These are phyloP conservation scores for Phylloscopus collybita DNA, from an alignment of 2,797 vertebrate species.

Conservation along the genomic window DNA sequence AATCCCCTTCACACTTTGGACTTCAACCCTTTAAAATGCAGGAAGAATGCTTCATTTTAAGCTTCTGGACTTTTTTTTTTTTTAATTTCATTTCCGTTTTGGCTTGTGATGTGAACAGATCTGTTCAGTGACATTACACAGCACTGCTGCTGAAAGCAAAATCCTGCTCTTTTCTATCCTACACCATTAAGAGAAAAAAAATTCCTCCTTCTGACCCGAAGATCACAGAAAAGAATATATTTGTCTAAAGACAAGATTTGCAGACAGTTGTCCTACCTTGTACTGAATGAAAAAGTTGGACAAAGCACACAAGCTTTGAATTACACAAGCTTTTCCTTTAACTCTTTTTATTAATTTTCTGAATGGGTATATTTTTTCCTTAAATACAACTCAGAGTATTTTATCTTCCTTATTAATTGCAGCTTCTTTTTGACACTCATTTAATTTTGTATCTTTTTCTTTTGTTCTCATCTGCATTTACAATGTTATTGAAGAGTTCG, in stretches of 20 bases:
- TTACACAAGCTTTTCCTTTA: neutral
- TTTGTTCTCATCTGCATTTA: neutral
- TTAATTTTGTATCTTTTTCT: neutral
- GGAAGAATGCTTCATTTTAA: conserved; percentile 6
- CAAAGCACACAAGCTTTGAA: neutral
- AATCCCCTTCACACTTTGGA: neutral
- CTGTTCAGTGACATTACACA: neutral
- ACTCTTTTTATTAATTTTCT: neutral
- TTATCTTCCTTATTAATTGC: neutral
- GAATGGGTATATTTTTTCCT: neutral
- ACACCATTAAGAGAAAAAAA: neutral
- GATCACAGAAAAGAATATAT: neutral
- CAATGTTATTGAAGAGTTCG: neutral
- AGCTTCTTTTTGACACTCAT: neutral
- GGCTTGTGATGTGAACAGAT: neutral
- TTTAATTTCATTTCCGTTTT: neutral
- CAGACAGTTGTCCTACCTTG: neutral
- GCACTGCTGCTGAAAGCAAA: neutral
- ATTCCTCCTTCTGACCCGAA: neutral
- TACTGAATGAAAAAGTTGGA: neutral
- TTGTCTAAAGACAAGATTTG: neutral
- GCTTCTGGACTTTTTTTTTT: neutral
- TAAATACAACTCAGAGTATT: neutral
- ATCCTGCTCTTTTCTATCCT: neutral
- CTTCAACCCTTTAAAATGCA: neutral